phyloP scores from a whole-genome alignment of 2,888 invertebrate species.

The Drosophila trichaetosa region DNA sequence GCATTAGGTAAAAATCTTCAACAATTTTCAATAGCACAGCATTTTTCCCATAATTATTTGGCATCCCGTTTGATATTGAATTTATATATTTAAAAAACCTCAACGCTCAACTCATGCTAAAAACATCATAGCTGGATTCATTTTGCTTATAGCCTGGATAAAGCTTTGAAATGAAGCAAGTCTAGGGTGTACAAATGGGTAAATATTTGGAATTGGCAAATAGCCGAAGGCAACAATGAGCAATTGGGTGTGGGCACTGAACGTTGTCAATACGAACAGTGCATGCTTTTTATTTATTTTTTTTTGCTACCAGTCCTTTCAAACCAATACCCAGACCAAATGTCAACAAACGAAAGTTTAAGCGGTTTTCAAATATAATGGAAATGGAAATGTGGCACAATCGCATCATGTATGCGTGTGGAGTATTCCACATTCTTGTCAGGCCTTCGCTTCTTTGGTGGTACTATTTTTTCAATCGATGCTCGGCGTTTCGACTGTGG shows the following conservation, averaged over 20 bases:
- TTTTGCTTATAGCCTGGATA: not conserved
- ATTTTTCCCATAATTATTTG: not conserved
- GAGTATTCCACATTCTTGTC: not conserved
- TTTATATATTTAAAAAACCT: not conserved
- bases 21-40: not conserved
- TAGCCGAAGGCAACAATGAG: conserved; percentile 23
- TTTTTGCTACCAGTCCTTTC: not conserved
- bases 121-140: not conserved
- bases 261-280: not conserved
- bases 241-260: conserved; percentile 1
- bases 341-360: conserved; percentile 30
- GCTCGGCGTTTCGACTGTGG: conserved; percentile 13
- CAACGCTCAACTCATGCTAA: not conserved
- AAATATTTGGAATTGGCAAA: conserved; percentile 31
- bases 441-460: conserved; percentile 15
- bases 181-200: not conserved
- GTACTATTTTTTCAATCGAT: conserved; percentile 27
- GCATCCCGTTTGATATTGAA: too few relatives aligned
- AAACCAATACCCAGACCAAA: not conserved
- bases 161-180: not conserved
- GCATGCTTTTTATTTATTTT: not conserved
- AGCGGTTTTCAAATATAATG: conserved; percentile 19
- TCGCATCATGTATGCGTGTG: conserved; percentile 12
- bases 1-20: not conserved
- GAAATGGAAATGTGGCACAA: conserved; percentile 10